These are phyloP conservation scores for Chromoteleia sp. DNA, from an alignment of 2,888 invertebrate species.

Conservation along the genomic window DNA sequence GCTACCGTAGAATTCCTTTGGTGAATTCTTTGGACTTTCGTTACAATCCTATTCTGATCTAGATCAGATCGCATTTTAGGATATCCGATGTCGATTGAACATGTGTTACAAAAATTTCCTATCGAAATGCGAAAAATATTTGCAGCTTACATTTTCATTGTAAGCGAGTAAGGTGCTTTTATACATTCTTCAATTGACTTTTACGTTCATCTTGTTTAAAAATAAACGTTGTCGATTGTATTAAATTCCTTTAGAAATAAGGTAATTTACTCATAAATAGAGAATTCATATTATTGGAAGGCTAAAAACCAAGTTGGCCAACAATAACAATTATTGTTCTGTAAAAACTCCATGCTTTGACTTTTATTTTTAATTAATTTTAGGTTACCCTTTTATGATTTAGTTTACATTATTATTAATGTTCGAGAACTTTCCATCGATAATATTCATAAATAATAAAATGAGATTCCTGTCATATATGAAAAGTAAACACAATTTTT, in stretches of 20 bases:
- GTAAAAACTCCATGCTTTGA: too few species aligned
- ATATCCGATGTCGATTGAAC: constrained; percentile 29
- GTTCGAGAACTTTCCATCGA: too few species aligned
- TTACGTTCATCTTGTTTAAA: background rate
- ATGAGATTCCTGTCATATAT: too few species aligned
- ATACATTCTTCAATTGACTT: constrained; percentile 4
- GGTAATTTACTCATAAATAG: too few species aligned
- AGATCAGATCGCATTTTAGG: constrained; percentile 2
- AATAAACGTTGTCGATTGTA: background rate
- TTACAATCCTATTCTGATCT: constrained; percentile 11
- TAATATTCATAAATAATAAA: too few species aligned
- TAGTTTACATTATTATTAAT: too few species aligned
- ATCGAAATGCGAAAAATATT: constrained; percentile 36
- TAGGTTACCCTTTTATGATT: too few species aligned
- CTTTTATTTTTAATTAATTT: too few species aligned
- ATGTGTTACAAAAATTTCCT: constrained; percentile 34
- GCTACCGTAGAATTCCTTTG: constrained; percentile 40
- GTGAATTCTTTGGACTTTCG: constrained; percentile 36
- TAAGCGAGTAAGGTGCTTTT: background rate
- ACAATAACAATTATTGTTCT: too few species aligned
- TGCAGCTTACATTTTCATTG: constrained; percentile 15
- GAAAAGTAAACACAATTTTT: too few species aligned
- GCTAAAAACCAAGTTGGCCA: too few species aligned
- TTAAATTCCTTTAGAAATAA: background rate
- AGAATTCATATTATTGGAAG: too few species aligned